These are phyloP conservation scores for Caranx ignobilis DNA, from an alignment of 2,113 vertebrate genomes.

Conservation along the genomic window DNA sequence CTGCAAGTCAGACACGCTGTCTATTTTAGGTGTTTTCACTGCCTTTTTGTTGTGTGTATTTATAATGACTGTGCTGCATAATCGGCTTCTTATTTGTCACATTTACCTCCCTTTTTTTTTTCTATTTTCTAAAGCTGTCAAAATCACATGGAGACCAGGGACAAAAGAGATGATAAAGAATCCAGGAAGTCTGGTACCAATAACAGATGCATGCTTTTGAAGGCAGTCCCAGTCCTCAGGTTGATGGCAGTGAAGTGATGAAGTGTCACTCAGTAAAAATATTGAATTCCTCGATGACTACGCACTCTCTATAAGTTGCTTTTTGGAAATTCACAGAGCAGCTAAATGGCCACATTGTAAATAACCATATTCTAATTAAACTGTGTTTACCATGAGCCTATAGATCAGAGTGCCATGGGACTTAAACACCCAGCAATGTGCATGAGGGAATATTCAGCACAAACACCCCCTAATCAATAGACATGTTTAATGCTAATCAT, in stretches of 20 bases:
- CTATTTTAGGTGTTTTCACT: neutral
- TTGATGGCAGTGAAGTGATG: too few relatives aligned
- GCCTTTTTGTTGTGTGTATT: neutral
- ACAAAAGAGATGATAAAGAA: too few relatives aligned
- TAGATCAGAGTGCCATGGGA: constrained; percentile 42
- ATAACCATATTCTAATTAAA: constrained; percentile 22
- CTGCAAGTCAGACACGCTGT: neutral
- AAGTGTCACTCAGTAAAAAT: neutral
- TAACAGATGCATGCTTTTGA: neutral
- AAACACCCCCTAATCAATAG: constrained; percentile 70
- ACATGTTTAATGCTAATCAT: constrained; percentile 79
- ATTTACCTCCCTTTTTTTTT: neutral
- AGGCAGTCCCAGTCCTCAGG: too few relatives aligned
- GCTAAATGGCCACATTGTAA: constrained; percentile 6
- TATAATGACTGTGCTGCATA: neutral
- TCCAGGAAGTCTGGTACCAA: neutral
- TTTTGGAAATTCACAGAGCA: neutral
- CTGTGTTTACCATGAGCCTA: constrained; percentile 23
- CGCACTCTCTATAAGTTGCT: neutral
- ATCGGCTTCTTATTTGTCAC: neutral
- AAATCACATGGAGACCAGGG: neutral
- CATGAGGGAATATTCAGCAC: constrained; percentile 59
- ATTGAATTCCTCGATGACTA: neutral
- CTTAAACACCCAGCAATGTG: constrained; percentile 32
- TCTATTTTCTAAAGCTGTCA: neutral